phyloP scores from a whole-genome alignment of 2,113 vertebrate genomes.

The Saimiri boliviensis region DNA sequence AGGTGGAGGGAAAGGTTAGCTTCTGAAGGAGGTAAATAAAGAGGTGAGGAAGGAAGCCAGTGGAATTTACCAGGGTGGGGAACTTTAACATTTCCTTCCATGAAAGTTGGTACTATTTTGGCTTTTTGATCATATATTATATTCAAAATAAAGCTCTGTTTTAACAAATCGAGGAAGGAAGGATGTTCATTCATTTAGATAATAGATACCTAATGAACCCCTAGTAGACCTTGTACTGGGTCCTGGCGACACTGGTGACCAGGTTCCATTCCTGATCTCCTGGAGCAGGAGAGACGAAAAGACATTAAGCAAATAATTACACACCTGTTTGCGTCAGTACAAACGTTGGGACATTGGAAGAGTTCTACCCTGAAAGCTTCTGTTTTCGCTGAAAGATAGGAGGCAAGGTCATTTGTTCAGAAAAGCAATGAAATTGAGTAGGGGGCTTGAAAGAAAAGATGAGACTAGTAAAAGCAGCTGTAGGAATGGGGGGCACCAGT shows the following conservation, averaged over 20 bases:
- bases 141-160: neutral
- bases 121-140: too few species aligned
- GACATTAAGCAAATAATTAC: neutral
- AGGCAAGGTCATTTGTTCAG: neutral
- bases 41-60: neutral
- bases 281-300: neutral
- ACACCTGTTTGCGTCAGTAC: neutral
- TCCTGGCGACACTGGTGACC: neutral
- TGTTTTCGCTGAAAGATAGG: neutral
- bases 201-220: neutral
- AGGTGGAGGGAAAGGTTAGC: neutral
- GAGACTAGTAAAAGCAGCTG: neutral
- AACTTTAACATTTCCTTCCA: neutral
- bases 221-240: neutral
- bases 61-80: rapidly evolving
- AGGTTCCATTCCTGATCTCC: too few species aligned
- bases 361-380: neutral
- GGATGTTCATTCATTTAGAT: neutral
- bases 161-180: neutral
- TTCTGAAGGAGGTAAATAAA: neutral
- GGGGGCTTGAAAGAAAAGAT: neutral
- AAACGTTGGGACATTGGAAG: neutral
- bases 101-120: neutral
- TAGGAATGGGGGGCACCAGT: neutral
- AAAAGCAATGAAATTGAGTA: neutral